These are phyloP conservation scores for Halocynthia roretzi DNA, from an alignment of 23 tunicate genomes.

Conservation along the genomic window DNA sequence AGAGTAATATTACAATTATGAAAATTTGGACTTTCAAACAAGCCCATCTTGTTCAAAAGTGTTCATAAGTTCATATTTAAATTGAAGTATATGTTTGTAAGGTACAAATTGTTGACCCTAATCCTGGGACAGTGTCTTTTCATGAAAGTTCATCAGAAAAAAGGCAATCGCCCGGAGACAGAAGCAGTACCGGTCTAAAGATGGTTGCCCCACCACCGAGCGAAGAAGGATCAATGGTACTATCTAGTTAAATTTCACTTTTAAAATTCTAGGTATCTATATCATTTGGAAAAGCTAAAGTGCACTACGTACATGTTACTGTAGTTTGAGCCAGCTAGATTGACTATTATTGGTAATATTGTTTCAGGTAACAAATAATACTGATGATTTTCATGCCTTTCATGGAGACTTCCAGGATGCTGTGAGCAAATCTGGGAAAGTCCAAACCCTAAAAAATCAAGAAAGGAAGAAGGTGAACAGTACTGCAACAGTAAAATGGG, in stretches of 20 bases:
- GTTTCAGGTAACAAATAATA: constrained; percentile 18
- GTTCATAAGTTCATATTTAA: too few relatives aligned
- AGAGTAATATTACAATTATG: too few relatives aligned
- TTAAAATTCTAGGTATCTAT: not conserved
- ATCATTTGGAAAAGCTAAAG: too few relatives aligned
- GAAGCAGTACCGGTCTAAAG: constrained; percentile 17
- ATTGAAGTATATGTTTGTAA: not conserved
- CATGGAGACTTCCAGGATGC: constrained; percentile 10
- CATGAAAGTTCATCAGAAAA: not conserved
- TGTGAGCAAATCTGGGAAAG: not conserved
- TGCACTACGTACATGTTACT: too few relatives aligned
- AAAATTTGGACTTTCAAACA: too few relatives aligned
- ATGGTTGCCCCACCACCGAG: constrained; percentile 29
- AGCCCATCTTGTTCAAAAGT: too few relatives aligned
- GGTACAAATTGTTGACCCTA: constrained; percentile 18
- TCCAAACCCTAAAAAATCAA: not conserved
- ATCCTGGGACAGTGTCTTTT: not conserved
- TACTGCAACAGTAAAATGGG: not conserved
- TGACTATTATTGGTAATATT: too few relatives aligned
- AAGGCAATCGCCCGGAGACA: constrained; percentile 9
- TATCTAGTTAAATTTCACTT: not conserved
- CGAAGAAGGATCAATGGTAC: constrained; percentile 24
- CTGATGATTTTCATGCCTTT: constrained; percentile 14
- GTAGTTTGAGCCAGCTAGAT: too few relatives aligned
- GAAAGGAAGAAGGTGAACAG: not conserved